Conservation (phyloP, 2,797 vertebrate genomes). For the Philypnodon macrostomus region DNA sequence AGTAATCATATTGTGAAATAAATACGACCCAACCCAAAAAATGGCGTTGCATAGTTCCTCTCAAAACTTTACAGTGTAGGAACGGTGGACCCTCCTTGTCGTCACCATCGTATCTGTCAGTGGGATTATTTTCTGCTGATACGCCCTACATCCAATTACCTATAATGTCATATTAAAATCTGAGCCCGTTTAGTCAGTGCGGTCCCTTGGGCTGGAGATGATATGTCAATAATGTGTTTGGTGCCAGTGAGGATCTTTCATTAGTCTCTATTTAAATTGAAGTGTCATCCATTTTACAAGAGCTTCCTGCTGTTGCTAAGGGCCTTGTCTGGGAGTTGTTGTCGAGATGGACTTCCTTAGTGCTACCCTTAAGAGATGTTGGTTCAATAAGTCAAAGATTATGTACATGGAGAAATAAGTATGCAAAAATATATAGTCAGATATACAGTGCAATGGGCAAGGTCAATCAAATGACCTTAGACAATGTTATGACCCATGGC, state of each 20-base stretch:
- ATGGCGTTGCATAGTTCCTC: too few species aligned
- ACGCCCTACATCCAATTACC: constrained; percentile 63
- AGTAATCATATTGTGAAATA: too few species aligned
- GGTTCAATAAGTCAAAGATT: constrained; percentile 14
- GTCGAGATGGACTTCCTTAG: constrained; percentile 4
- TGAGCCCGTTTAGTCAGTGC: constrained; percentile 53
- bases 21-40: too few species aligned
- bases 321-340: constrained; percentile 16
- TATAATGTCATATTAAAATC: constrained; percentile 67
- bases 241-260: constrained; percentile 51
- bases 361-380: constrained; percentile 26
- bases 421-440: background rate
- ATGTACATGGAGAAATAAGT: constrained; percentile 7
- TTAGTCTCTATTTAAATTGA: constrained; percentile 58
- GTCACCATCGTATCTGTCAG: constrained; percentile 52
- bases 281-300: constrained; percentile 46
- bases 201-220: constrained; percentile 47
- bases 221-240: constrained; percentile 58
- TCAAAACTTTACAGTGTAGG: too few species aligned
- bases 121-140: constrained; percentile 62
- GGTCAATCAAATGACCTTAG: too few species aligned
- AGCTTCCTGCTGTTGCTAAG: constrained; percentile 27
- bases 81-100: too few species aligned
- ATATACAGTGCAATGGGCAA: background rate
- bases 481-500: too few species aligned